Evolutionary conservation across 2,113 vertebrate genomes (phyloP).

Genomic region (Sebastes fasciatus): DNA sequence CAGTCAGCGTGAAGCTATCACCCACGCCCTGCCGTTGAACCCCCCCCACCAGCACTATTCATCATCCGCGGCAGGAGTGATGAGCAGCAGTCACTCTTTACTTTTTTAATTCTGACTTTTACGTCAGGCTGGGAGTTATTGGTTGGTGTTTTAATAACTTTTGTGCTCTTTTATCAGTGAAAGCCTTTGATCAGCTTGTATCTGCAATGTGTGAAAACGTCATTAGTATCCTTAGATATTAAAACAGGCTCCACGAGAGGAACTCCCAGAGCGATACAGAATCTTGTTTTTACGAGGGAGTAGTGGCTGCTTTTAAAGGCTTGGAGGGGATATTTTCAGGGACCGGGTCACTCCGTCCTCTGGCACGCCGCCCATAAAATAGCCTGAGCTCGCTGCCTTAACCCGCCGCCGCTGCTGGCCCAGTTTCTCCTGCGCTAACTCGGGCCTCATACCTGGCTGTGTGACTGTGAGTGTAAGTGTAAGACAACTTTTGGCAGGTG

Average conservation of each 20-base stretch:
- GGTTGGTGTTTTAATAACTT: background rate
- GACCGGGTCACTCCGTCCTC: slow-evolving; percentile 56
- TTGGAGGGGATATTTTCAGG: slow-evolving; percentile 40
- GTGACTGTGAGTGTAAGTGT: background rate
- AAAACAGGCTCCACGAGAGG: background rate
- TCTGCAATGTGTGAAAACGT: slow-evolving; percentile 1
- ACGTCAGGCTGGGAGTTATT: background rate
- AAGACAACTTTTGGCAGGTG: slow-evolving; percentile 36
- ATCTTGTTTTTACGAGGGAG: slow-evolving; percentile 49
- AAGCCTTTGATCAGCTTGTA: background rate
- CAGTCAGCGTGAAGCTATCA: slow-evolving; percentile 28
- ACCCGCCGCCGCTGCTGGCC: slow-evolving; percentile 47
- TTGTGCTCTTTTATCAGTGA: background rate
- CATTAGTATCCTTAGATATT: slow-evolving; percentile 1
- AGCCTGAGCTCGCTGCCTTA: background rate
- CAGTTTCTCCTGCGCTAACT: slow-evolving; percentile 34
- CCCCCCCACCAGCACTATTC: background rate
- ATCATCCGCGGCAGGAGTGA: slow-evolving; percentile 12
- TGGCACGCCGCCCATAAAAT: slow-evolving; percentile 45
- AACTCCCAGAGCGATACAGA: slow-evolving; percentile 16
- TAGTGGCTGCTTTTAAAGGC: slow-evolving; percentile 13
- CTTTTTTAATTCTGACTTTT: background rate
- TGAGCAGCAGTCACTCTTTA: slow-evolving; percentile 15
- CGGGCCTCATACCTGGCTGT: slow-evolving; percentile 17
- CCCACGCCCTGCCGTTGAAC: slow-evolving; percentile 28